Evolutionary conservation across 2,888 invertebrate genomes (phyloP).

Genomic region (Philereme vetulata): DNA sequence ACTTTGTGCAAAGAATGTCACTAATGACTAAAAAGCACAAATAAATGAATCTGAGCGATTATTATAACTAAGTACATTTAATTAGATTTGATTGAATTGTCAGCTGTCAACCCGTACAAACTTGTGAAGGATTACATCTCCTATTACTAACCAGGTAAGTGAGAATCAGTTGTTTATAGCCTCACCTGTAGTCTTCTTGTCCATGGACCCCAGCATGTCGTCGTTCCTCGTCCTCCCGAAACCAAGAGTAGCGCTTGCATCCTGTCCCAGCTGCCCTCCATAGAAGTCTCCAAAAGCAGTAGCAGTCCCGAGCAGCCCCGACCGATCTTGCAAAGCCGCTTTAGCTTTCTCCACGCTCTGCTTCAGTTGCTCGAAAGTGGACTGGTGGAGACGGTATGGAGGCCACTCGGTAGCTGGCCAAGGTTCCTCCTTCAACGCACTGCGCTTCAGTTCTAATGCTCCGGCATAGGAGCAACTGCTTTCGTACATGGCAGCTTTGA

Average conservation of each 20-base stretch:
- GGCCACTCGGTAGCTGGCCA: conserved; percentile 89
- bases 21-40: too few species aligned
- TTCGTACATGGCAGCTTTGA: conserved; percentile 91
- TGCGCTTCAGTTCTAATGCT: conserved; percentile 90
- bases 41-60: too few species aligned
- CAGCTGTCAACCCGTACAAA: too few species aligned
- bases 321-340: conserved; percentile 90
- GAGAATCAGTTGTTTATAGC: too few species aligned
- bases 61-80: too few species aligned
- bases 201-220: conserved; percentile 74
- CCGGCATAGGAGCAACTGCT: conserved; percentile 96
- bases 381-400: conserved; percentile 91
- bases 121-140: too few species aligned
- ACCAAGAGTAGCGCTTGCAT: conserved; percentile 64
- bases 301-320: conserved; percentile 87
- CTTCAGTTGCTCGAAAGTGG: conserved; percentile 94
- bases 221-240: conserved; percentile 72
- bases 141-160: too few species aligned
- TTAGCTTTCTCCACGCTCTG: conserved; percentile 96
- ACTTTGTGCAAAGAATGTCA: too few species aligned
- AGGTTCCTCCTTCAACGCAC: conserved; percentile 82
- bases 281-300: conserved; percentile 89
- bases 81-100: too few species aligned
- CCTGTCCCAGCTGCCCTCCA: conserved; percentile 79
- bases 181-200: conserved; percentile 77